Evolutionary conservation across 2,797 vertebrate species (phyloP).

Genomic region (Cossypha dichroa): DNA sequence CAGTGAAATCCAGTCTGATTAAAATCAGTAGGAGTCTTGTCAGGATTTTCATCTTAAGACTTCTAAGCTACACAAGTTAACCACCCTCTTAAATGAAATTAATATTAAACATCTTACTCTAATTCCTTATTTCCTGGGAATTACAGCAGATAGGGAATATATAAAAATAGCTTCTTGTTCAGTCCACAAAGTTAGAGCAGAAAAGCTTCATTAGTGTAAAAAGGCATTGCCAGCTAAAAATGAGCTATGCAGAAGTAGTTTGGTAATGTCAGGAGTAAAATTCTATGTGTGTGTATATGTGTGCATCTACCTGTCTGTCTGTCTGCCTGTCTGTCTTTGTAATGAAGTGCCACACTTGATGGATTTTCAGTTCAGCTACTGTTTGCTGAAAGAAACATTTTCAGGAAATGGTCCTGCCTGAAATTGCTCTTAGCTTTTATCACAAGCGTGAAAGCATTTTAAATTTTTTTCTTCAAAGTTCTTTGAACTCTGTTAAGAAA

Average conservation of each 20-base stretch:
- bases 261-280: background rate
- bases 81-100: conserved; percentile 30
- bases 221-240: background rate
- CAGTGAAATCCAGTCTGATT: conserved; percentile 31
- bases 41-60: conserved; percentile 34
- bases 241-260: background rate
- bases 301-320: background rate
- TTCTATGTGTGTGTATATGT: background rate
- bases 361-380: background rate
- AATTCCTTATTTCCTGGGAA: conserved; percentile 32
- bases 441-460: background rate
- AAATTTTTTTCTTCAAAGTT: background rate
- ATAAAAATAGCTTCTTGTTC: conserved; percentile 15
- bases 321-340: background rate
- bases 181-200: background rate
- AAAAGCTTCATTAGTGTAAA: background rate
- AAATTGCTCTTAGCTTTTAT: background rate
- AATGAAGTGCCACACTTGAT: background rate
- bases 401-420: background rate
- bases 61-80: conserved; percentile 11
- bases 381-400: background rate
- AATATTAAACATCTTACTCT: conserved; percentile 18
- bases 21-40: conserved; percentile 34
- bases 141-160: background rate
- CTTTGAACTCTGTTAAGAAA: background rate